Base-by-base conservation (phyloP, 1,140 invertebrate genomes). In the Trichoplusia ni region DNA sequence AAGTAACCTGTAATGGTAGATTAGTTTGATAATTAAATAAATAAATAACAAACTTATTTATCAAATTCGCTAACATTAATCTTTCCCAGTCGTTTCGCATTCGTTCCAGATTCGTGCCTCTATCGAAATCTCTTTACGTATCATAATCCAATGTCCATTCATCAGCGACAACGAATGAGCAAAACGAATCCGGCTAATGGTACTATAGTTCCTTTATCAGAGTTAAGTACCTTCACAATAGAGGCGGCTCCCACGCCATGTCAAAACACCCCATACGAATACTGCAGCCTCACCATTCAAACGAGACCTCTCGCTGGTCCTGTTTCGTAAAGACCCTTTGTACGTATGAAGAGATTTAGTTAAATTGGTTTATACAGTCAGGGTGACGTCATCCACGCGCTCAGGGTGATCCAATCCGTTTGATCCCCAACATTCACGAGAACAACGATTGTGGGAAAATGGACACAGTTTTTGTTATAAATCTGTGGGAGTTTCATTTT, bases 151-250 rank as follows among this genome's bases (percentile, higher is more conserved):
- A 85, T 86, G 78, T 82, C 77, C 82, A 85, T 90, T 85, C 71
- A 84, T 84, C 80, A 75, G 69, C 69, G 70, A 77, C 75, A 84
- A 81, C 79, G 87, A 86, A 90, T 88, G 83, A 86, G 88, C 88
- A 84, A 83, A 83, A 76, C 86, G 86, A 90, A 90, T 89, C 78
- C 84, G 54, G 76, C 80, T 90, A 90, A 90, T 90, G 81, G 82
- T 75, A 76, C 83, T 82, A 85, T 83, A 88, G 85, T 84, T 90
- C 84, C 79, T 86, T 89, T 87, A 90, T 89, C 84, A 69, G 78
- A 89, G 88, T 86, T 89, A 90, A 90, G 86, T 89, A 85, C 79
- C 81, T 73, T 56, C 71, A 89, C 87, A 89, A 90, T 89, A 73
- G 77, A 77, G 68, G 71, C 77, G 59, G 82, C 83, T 89, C 87